phyloP scores from a whole-genome alignment of 1,140 invertebrate species.

The Leguminivora glycinivorella region DNA sequence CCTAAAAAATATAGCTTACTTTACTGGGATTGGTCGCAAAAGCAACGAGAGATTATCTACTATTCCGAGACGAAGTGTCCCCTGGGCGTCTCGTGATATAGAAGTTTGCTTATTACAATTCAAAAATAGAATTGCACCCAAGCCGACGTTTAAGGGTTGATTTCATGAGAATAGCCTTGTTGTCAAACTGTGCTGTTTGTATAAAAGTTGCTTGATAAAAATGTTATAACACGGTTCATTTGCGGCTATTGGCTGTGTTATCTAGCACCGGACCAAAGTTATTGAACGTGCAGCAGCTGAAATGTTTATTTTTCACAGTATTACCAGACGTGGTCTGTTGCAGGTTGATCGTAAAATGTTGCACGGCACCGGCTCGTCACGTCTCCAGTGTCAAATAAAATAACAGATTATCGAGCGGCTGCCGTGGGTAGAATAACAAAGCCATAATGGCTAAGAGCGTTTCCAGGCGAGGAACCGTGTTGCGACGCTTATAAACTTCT shows the following conservation, averaged over 20 bases:
- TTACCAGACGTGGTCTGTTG: constrained; percentile 23
- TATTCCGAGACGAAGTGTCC: neutral
- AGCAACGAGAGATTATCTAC: constrained; percentile 4
- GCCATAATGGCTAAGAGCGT: constrained; percentile 51
- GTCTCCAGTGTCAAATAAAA: constrained; percentile 68
- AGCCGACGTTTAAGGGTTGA: neutral
- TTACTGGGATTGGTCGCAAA: neutral
- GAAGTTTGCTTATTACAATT: constrained; percentile 9
- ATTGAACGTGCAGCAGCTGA: neutral
- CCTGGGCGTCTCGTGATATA: constrained; percentile 2
- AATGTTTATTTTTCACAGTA: constrained; percentile 25
- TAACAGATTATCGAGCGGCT: constrained; percentile 64
- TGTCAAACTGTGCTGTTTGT: neutral
- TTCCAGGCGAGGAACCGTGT: constrained; percentile 44
- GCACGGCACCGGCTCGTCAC: constrained; percentile 54
- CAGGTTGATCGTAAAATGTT: constrained; percentile 43
- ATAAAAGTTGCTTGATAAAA: neutral
- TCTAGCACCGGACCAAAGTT: neutral
- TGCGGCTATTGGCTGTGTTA: neutral
- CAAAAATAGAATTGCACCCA: neutral
- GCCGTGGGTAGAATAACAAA: constrained; percentile 61
- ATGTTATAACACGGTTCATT: neutral
- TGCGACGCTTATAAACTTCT: constrained; percentile 52
- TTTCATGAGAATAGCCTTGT: neutral
- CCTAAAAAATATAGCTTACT: neutral